Percentiles rank a stretch among this genome's conserved stretches.
Conservation (phyloP, 2,113 vertebrate species). For the Cyphomyrus discorhynchus region DNA sequence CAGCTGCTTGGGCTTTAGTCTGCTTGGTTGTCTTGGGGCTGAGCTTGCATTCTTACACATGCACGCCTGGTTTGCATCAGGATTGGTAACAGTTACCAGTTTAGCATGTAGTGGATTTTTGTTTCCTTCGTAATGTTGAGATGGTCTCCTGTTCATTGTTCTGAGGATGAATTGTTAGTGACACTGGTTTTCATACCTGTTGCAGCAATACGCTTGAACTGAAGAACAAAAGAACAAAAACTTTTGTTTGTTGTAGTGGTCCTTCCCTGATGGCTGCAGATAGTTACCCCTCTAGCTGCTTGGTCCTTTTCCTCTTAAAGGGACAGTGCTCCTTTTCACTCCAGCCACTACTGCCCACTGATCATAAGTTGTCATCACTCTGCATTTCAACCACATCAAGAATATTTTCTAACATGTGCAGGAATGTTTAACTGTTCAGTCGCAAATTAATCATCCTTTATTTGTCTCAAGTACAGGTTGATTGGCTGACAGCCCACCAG, state of each 20-base stretch:
- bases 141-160: background rate
- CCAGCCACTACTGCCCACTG: background rate
- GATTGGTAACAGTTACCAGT: background rate
- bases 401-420: background rate
- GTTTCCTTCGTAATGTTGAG: background rate
- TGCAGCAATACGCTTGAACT: background rate
- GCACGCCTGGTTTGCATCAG: background rate
- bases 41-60: background rate
- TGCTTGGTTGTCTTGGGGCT: background rate
- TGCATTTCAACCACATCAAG: background rate
- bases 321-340: background rate
- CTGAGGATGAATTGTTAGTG: background rate
- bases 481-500: background rate
- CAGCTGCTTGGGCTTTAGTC: background rate
- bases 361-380: background rate
- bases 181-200: background rate
- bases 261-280: background rate
- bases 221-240: background rate
- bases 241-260: background rate
- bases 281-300: background rate
- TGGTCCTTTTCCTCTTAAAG: background rate
- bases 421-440: background rate
- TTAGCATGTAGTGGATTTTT: too few species aligned
- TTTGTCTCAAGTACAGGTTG: constrained; percentile 20
- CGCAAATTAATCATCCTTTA: constrained; percentile 28